Evolutionary conservation across 64 coral and sea anemone genomes (phyloP).

Genomic region (Montipora capricornis): DNA sequence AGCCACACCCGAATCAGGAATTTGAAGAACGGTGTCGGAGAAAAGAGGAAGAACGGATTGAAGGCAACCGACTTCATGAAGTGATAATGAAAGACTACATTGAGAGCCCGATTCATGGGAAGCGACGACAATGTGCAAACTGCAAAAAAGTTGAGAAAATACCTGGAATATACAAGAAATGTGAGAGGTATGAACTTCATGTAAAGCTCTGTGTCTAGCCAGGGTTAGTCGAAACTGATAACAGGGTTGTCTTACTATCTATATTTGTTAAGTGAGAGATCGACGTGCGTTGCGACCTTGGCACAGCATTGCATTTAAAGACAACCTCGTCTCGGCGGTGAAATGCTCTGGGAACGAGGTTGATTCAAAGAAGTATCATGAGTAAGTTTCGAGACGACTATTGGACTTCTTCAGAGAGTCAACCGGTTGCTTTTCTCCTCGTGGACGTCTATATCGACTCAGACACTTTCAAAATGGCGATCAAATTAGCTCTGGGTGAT

Average conservation of each 20-base stretch:
- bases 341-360: not conserved
- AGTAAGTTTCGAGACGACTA: not conserved
- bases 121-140: conserved; percentile 58
- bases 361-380: not conserved
- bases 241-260: too few relatives aligned
- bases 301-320: not conserved
- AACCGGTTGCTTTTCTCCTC: too few relatives aligned
- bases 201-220: not conserved
- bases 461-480: too few relatives aligned
- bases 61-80: conserved; percentile 9
- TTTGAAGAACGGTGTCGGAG: conserved; percentile 57
- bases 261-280: too few relatives aligned
- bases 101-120: not conserved
- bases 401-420: too few relatives aligned
- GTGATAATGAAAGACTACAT: conserved; percentile 23
- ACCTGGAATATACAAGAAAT: conserved; percentile 61
- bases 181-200: conserved; percentile 43
- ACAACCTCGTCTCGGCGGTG: not conserved
- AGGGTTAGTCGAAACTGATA: not conserved
- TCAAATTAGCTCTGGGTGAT: too few relatives aligned
- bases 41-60: conserved; percentile 26
- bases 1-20: conserved; percentile 64
- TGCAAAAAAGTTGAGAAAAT: conserved; percentile 56
- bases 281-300: too few relatives aligned
- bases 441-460: too few relatives aligned